Evolutionary conservation across 2,888 invertebrate species (phyloP), one percentile per base, ranked within the genome.

Genomic region (Nephrotoma appendiculata): DNA sequence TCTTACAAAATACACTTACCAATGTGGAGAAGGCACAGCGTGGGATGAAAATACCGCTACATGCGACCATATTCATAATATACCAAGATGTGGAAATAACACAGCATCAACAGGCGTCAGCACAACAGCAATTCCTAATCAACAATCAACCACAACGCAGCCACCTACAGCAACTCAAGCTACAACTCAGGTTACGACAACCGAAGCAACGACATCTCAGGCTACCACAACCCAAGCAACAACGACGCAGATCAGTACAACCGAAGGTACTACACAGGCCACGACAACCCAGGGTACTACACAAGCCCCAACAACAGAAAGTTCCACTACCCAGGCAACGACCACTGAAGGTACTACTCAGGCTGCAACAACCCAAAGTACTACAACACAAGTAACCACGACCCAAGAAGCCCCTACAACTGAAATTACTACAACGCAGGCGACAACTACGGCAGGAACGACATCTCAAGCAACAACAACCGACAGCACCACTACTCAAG

Each of bases 11-110:
- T 92, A 93, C 87, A 92, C 93, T 9, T 94, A 93, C 88, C 91
- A 90, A 7, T 94, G 94, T 88, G 93, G 93, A 0, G 92, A 92
- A 41, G 93, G 93, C 83, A 94, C 94, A 0, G 92, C 93, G 57
- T 94, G 94, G 94, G 93, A 94, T 89, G 92, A 93, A 88, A 91
- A 92, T 57, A 92, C 92, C 86, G 92, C 93, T 88, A 92, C 92
- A 0, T 95, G 95, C 86, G 90, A 91, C 87, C 88, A 91, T 52
- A 88, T 87, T 42, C 71, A 87, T 41, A 43, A 71, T 12, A 87
- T 88, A 19, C 42, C 83, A 43, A 85, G 86, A 41, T 87, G 87
- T 44, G 44, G 44, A 43, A 44, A 15, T 44, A 44, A 9, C 2
- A 42, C 41, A 86, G 86, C 86, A 6, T 86, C 88, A 71, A 57